phyloP scores from a whole-genome alignment of 2,113 vertebrate species.

The Mustela nigripes region DNA sequence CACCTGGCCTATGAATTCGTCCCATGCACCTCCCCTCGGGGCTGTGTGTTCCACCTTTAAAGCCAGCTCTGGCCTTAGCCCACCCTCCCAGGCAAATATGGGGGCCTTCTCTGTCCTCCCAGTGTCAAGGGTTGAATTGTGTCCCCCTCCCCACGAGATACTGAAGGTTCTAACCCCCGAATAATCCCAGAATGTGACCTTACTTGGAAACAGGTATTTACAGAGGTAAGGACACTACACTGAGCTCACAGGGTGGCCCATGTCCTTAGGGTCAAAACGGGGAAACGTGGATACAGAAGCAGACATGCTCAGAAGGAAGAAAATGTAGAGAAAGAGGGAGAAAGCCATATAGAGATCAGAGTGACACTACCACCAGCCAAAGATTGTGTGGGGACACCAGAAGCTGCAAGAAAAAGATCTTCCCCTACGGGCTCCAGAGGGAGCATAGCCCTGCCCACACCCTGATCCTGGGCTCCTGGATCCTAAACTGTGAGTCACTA shows the following conservation, averaged over 20 bases:
- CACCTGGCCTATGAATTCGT: background rate
- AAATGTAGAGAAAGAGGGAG: accelerated
- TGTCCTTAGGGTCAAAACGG: background rate
- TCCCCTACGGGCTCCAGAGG: background rate
- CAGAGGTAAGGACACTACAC: background rate
- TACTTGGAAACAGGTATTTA: background rate
- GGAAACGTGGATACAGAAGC: background rate
- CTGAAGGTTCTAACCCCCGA: background rate
- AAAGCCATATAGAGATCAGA: accelerated
- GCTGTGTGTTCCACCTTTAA: background rate
- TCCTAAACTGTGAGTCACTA: background rate
- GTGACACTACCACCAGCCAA: background rate
- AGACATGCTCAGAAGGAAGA: background rate
- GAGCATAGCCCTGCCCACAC: accelerated
- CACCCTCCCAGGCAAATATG: background rate
- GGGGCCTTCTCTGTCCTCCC: background rate
- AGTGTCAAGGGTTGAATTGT: background rate
- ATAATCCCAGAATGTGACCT: background rate
- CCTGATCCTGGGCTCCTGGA: background rate
- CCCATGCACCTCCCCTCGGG: background rate
- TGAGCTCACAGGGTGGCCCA: accelerated
- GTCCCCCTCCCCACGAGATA: background rate
- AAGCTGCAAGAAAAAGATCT: background rate
- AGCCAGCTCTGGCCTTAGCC: background rate
- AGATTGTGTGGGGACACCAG: accelerated